These are phyloP conservation scores for Balaeniceps rex DNA, from an alignment of 2,113 vertebrate genomes.

Conservation along the genomic window DNA sequence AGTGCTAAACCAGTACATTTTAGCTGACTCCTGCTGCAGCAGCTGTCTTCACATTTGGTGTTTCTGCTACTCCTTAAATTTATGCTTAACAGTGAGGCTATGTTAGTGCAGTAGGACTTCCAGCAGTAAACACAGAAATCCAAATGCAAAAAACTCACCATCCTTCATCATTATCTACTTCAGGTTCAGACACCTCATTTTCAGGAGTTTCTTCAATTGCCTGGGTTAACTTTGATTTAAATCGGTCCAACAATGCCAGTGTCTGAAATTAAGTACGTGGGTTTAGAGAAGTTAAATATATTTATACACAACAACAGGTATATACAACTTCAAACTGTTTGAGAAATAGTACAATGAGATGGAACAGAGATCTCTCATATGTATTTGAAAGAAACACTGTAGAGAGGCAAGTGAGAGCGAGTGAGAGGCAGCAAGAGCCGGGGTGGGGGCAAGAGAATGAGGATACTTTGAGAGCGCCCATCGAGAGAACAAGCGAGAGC, in stretches of 20 bases:
- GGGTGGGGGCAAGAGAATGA: fast-evolving
- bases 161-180: conserved; percentile 89
- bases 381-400: not conserved
- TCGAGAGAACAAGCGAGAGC: fast-evolving
- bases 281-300: not conserved
- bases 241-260: conserved; percentile 84
- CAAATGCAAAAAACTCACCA: conserved; percentile 78
- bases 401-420: not conserved
- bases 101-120: not conserved
- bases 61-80: not conserved
- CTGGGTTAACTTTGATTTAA: conserved; percentile 91
- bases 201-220: conserved; percentile 89
- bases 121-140: not conserved
- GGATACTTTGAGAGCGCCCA: not conserved
- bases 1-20: not conserved
- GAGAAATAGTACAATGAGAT: not conserved
- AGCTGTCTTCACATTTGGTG: not conserved
- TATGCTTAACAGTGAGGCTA: not conserved
- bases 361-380: not conserved
- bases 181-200: conserved; percentile 79
- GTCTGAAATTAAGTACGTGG: conserved; percentile 77
- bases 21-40: not conserved
- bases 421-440: fast-evolving
- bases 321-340: not conserved
- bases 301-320: not conserved